Base-by-base conservation (phyloP, 2,888 invertebrate genomes). In the Conchocele bisecta region DNA sequence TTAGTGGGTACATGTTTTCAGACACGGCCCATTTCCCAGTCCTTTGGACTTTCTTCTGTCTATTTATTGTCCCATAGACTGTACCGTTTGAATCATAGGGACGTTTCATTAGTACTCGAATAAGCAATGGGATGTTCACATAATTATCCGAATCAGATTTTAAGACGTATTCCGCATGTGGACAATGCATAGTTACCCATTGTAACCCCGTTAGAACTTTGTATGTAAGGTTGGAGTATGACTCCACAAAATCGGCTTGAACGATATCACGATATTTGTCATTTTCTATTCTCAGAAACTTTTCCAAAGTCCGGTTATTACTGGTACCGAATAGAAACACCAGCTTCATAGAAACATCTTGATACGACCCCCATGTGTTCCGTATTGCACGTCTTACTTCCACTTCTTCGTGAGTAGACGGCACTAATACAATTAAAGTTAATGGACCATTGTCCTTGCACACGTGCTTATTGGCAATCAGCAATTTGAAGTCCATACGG, bases 21-120 rank as follows among this genome's bases (percentile, higher is more conserved):
- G 59, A 50, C 1, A 86, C 83, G 3, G 60, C 74, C 85, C 85
- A 86, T 46, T 70, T 72, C 4, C 86, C 86, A 1, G 31, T n/a
- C 2, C 86, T 60, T 26, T 46, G 60, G 0, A 85, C 86, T 9
- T 50, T 24, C 0, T 76, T 58, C 22, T 66, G 44, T 0, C 28
- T 15, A 39, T 79, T 61, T 4, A 75, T 44, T 31, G 79, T 65
- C 22, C 81, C 79, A 9, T 79, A 66, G 15, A 83, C 69, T 1
- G 64, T 46, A 11, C 83, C 83, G 42, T 74, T 51, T n/a, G 29
- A 44, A 3, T 63, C 70, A 20, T 68, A 42, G 5, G 72, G 59
- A 9, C 50, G 48, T 9, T 50, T 44, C 33, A 61, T 35, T 15
- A 82, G 54, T 7, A 58, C 28, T 9, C 46, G 17, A 7, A 79